Percentiles rank a stretch among this genome's conserved stretches.
phyloP scores from a whole-genome alignment of 2,888 invertebrate species.

The Diogma glabrata region DNA sequence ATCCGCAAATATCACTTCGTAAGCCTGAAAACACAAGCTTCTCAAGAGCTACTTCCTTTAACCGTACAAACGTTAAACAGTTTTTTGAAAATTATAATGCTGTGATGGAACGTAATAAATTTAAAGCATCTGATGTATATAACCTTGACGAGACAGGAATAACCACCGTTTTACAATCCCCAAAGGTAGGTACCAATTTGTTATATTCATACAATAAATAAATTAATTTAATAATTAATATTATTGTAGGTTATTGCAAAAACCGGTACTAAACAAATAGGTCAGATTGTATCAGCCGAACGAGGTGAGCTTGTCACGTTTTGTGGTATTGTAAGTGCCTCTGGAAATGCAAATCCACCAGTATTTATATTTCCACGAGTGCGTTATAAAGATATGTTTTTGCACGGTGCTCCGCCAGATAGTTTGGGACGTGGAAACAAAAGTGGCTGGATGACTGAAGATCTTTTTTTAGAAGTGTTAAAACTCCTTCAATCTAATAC shows the following conservation, averaged over 20 bases:
- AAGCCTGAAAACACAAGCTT: constrained; percentile 19
- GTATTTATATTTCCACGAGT: constrained; percentile 19
- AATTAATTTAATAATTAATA: background rate
- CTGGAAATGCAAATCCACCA: constrained; percentile 18
- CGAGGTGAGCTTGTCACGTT: constrained; percentile 21
- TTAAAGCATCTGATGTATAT: constrained; percentile 17
- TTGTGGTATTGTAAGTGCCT: constrained; percentile 16
- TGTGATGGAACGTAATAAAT: constrained; percentile 13
- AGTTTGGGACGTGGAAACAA: constrained; percentile 14
- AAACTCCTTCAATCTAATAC: background rate
- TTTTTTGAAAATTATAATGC: constrained; percentile 19
- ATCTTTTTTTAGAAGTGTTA: background rate
- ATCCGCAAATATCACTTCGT: constrained; percentile 17
- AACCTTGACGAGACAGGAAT: constrained; percentile 20
- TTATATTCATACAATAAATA: background rate
- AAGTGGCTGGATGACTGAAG: constrained; percentile 16
- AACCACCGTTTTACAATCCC: constrained; percentile 18
- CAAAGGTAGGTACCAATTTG: constrained; percentile 13
- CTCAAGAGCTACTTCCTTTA: constrained; percentile 17
- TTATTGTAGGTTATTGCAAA: constrained; percentile 14
- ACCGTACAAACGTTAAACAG: constrained; percentile 17
- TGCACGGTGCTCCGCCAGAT: constrained; percentile 14
- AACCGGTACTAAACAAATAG: constrained; percentile 20
- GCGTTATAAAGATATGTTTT: constrained; percentile 12
- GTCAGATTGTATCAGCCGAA: constrained; percentile 22